Evolutionary conservation across 2,113 vertebrate genomes (phyloP), one percentile per base, ranked within the genome.

Genomic region (Malurus cyaneus): DNA sequence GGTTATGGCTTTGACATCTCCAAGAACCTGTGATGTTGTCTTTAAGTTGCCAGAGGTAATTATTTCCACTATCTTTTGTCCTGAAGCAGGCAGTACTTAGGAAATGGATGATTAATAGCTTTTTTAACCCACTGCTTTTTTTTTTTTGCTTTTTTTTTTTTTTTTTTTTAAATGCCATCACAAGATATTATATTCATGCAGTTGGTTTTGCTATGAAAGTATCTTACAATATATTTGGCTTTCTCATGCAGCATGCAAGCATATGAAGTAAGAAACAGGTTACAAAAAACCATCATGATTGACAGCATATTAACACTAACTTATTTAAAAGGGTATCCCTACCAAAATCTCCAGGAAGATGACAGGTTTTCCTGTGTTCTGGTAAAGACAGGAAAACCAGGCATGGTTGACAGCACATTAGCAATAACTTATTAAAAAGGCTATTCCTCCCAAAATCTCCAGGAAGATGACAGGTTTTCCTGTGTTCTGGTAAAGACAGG

Each of bases 31-130:
- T 8, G 95, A 98, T 61, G 2, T 98, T 14, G 94, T 98, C 76
- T 86, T 97, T 62, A 98, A 97, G 94, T 62, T 97, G 82, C 98
- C 98, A 73, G 80, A 56, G 91, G 98, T 98, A 98, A 96, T 14
- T 65, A 41, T 39, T 83, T 84, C 42, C 17, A 9, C 15, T 34
- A 3, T 50, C 42, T 73, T 57, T 72, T 77, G 70, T 56, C 31
- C 39, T 47, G 25, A 34, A 31, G 18, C 6, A 46, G n/a, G 24
- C 41, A 47, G 9, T 52, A 57, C 24, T 34, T 54, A 50, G 0
- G 14, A 88, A 91, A 80, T 66, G 2, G 3, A 70, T 54, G 3
- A 34, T 47, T 69, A 84, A 92, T 21, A 34, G 18, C 4, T 70
- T 80, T 71, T 76, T 67, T 49, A 86, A 72, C 5, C 11, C 5